phyloP scores from a whole-genome alignment of 1,140 invertebrate genomes.

The Colletes latitarsis region DNA sequence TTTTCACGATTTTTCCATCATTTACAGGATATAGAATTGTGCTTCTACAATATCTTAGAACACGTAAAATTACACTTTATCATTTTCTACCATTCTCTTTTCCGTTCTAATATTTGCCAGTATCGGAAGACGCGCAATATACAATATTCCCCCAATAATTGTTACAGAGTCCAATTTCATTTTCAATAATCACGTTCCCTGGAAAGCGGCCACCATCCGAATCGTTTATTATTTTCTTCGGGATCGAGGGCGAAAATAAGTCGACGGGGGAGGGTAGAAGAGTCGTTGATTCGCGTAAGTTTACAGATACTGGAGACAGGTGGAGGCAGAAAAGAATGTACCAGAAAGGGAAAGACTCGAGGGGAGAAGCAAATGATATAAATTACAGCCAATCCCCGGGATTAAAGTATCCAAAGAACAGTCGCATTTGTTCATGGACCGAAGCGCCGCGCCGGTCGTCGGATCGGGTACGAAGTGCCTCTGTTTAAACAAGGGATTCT shows the following conservation, averaged over 20 bases:
- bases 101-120: too few relatives aligned
- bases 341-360: conserved; percentile 32
- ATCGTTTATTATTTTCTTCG: background rate
- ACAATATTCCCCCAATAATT: too few relatives aligned
- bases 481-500: conserved; percentile 66
- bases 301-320: conserved; percentile 46
- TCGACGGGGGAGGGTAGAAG: background rate
- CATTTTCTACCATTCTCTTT: too few relatives aligned
- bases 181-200: too few relatives aligned
- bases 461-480: conserved; percentile 61
- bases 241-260: background rate
- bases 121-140: too few relatives aligned
- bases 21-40: too few relatives aligned
- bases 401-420: conserved; percentile 69
- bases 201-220: too few relatives aligned
- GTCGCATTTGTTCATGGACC: conserved; percentile 67
- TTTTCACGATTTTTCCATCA: too few relatives aligned
- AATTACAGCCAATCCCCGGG: conserved; percentile 66
- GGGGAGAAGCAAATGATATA: conserved; percentile 61
- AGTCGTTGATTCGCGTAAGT: conserved; percentile 32
- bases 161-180: too few relatives aligned
- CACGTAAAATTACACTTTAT: too few relatives aligned
- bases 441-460: conserved; percentile 59
- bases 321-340: conserved; percentile 19
- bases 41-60: too few relatives aligned